Evolutionary conservation across 30 jellyfish, hydroid and myxozoan species (phyloP).

Genomic region (Rhopilema esculentum): DNA sequence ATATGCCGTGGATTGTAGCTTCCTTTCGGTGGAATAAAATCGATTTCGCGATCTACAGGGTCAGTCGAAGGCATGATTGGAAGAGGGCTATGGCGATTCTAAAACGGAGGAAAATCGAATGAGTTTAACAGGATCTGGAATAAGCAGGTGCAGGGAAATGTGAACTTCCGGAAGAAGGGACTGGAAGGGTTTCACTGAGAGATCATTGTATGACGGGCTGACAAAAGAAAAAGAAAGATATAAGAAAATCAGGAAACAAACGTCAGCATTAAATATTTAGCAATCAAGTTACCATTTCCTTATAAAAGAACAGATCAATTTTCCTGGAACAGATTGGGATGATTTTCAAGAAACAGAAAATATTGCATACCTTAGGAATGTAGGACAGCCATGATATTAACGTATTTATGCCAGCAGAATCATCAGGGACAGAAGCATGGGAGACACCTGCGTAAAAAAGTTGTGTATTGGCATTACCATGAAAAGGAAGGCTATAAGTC

Average conservation of each 20-base stretch:
- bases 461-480: neutral
- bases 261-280: no score
- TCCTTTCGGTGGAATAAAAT: slow-evolving; percentile 84
- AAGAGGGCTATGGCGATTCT: slow-evolving; percentile 66
- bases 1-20: slow-evolving; percentile 95
- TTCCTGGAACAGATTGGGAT: no score
- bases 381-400: slow-evolving; percentile 85
- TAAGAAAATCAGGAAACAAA: no score
- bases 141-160: no score
- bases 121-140: no score
- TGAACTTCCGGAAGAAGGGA: no score
- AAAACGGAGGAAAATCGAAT: neutral
- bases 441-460: slow-evolving; percentile 76
- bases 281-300: no score
- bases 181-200: no score
- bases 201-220: no score
- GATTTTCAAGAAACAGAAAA: neutral
- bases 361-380: slow-evolving; percentile 84
- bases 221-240: no score
- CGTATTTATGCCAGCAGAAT: slow-evolving; percentile 76
- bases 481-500: neutral
- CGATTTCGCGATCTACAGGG: slow-evolving; percentile 85
- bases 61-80: slow-evolving; percentile 78
- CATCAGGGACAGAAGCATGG: slow-evolving; percentile 79
- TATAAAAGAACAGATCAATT: no score